These are phyloP conservation scores for Enteromius afrohamiltoni DNA, from an alignment of 2,797 vertebrate species.

Conservation along the genomic window DNA sequence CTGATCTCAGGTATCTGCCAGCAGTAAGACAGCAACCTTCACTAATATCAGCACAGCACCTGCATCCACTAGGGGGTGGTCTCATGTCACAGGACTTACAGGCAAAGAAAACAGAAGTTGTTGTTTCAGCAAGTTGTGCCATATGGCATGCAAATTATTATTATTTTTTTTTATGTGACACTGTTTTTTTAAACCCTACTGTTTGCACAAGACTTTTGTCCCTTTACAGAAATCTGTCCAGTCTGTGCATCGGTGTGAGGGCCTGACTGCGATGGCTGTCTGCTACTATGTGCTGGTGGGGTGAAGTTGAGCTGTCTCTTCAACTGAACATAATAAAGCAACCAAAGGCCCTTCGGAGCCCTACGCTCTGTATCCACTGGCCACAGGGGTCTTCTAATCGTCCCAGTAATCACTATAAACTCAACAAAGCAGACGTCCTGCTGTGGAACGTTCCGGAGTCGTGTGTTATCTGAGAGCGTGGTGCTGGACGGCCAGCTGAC, in stretches of 20 bases:
- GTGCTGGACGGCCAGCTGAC: slow-evolving; percentile 51
- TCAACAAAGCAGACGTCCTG: slow-evolving; percentile 60
- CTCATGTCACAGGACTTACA: slow-evolving; percentile 37
- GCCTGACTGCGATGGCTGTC: slow-evolving; percentile 11
- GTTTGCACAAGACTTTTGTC: slow-evolving; percentile 24
- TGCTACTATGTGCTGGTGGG: slow-evolving; percentile 17
- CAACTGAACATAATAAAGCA: slow-evolving; percentile 28
- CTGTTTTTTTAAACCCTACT: slow-evolving; percentile 9
- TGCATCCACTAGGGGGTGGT: slow-evolving; percentile 58
- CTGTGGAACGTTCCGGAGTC: slow-evolving; percentile 58
- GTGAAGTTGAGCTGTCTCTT: slow-evolving; percentile 37
- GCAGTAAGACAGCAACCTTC: neutral
- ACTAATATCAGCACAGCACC: slow-evolving; percentile 1
- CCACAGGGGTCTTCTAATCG: slow-evolving; percentile 54
- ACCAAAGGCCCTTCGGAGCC: slow-evolving; percentile 30
- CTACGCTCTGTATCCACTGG: slow-evolving; percentile 29
- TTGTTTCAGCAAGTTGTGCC: slow-evolving; percentile 23
- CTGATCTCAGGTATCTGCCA: neutral
- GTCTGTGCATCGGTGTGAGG: slow-evolving; percentile 29
- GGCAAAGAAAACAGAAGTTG: slow-evolving; percentile 31
- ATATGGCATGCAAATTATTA: slow-evolving; percentile 32
- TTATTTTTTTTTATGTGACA: slow-evolving; percentile 23
- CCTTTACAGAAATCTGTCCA: slow-evolving; percentile 21
- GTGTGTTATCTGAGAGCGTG: slow-evolving; percentile 61
- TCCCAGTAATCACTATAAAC: slow-evolving; percentile 53